These are phyloP conservation scores for Trichonephila clavipes DNA, from an alignment of 1,140 invertebrate species.

Conservation along the genomic window DNA sequence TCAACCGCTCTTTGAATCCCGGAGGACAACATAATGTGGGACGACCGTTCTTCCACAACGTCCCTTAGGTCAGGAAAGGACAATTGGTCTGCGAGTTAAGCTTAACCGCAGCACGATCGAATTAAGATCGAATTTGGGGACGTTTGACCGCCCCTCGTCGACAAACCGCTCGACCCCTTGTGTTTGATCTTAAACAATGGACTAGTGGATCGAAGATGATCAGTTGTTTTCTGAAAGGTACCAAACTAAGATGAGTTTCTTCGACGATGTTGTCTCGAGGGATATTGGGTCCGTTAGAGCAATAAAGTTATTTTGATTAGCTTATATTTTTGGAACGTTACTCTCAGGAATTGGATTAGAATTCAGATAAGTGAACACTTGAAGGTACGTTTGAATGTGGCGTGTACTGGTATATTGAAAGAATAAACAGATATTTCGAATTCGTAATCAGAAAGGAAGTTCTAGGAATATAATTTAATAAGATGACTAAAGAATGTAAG, in stretches of 20 bases:
- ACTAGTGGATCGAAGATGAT: background rate
- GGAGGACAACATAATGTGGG: background rate
- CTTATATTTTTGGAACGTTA: background rate
- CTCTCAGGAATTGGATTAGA: background rate
- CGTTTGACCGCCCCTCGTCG: background rate
- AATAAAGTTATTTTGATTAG: background rate
- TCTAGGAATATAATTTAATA: too few species aligned
- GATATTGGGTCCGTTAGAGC: background rate
- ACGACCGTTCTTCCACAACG: background rate
- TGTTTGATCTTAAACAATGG: slow-evolving; percentile 67
- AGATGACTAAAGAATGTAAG: too few species aligned
- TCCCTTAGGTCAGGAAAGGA: slow-evolving; percentile 1
- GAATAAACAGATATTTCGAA: too few species aligned
- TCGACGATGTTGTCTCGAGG: background rate
- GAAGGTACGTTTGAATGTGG: too few species aligned
- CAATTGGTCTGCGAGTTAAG: slow-evolving; percentile 41
- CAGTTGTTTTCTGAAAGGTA: slow-evolving; percentile 25
- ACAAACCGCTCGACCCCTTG: background rate
- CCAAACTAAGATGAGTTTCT: background rate
- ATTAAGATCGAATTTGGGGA: slow-evolving; percentile 66
- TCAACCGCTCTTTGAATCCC: background rate
- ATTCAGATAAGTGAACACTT: too few species aligned
- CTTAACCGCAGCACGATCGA: slow-evolving; percentile 60
- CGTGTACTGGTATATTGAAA: too few species aligned
- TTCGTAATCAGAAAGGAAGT: too few species aligned